Evolutionary conservation across 2,113 vertebrate genomes (phyloP), one percentile per base, ranked within the genome.

Genomic region (Odobenus rosmarus): DNA sequence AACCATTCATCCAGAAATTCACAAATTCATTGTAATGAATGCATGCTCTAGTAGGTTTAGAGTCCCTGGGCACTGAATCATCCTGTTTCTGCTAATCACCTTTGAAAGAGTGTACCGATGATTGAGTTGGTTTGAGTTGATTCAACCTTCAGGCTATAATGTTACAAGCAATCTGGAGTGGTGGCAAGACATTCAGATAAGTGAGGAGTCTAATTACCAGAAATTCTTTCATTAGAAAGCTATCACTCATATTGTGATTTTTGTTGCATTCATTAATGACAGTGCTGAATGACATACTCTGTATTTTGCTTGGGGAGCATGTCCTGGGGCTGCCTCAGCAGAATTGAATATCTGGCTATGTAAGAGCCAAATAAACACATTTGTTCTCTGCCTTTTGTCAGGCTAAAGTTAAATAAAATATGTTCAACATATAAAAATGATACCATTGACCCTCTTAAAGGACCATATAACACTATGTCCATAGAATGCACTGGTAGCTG

Each of bases 221-320:
- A 6, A 77, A 77, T 91, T 36, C 62, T 96, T 97, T 96, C 31
- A 88, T 62, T 97, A 86, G 92, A 76, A 21, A 26, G 18, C 62
- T 91, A 12, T 6, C 88, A 46, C 24, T 97, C 53, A 88, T 59
- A 76, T 33, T 69, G 39, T 88, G 61, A 92, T 87, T 97, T 94
- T 61, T 96, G 74, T 85, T 96, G 67, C 46, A 86, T 91, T 93
- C 96, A 82, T 77, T 96, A 91, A 96, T 93, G 86, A 91, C 36
- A 88, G 71, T 39, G 18, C n/a, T 85, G 86, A 95, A 82, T 88
- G 76, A 77, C 8, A 88, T 28, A 77, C 12, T 88, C 53, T 72
- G 4, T 82, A 83, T 31, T 71, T 95, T 71, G 62, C 18, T 96
- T 93, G 23, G 28, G 42, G 81, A 33, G 15, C 28, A 53, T 95